Evolutionary conservation across 2,888 invertebrate species (phyloP).

Genomic region (Epistrophe grossulariae): DNA sequence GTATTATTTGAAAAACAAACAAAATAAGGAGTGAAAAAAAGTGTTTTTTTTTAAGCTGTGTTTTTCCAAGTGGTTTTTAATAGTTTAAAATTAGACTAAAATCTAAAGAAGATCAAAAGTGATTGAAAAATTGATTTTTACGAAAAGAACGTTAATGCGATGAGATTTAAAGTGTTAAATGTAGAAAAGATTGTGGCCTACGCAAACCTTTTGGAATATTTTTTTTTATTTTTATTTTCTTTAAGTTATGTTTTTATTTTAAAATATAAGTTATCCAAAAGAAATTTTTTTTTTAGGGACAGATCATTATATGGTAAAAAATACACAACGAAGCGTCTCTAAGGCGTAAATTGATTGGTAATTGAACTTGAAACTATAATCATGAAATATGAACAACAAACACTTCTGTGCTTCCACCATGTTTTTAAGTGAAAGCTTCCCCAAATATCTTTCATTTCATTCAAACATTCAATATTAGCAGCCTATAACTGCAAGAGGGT

Average conservation of each 20-base stretch:
- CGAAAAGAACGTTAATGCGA: background rate
- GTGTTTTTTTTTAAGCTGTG: background rate
- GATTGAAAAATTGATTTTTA: background rate
- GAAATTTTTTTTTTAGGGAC: too few species aligned
- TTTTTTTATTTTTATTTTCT: background rate
- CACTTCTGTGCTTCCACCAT: too few species aligned
- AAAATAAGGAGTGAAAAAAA: background rate
- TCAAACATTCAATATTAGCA: too few species aligned
- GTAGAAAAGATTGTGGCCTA: background rate
- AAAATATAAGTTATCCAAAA: background rate
- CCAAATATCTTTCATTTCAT: too few species aligned
- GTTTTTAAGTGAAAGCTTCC: too few species aligned
- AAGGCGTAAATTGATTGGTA: too few species aligned
- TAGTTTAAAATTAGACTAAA: background rate
- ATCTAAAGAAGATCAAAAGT: background rate
- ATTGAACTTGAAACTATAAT: too few species aligned
- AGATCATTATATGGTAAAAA: too few species aligned
- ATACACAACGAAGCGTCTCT: too few species aligned
- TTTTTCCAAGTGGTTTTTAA: slow-evolving; percentile 20
- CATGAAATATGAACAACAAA: too few species aligned
- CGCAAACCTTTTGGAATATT: background rate
- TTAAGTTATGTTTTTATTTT: background rate
- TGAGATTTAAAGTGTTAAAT: background rate
- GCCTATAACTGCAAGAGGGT: too few species aligned
- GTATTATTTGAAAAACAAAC: background rate